Base-by-base conservation (phyloP, 2,797 vertebrate species). In the Micropoecilia bifurca region DNA sequence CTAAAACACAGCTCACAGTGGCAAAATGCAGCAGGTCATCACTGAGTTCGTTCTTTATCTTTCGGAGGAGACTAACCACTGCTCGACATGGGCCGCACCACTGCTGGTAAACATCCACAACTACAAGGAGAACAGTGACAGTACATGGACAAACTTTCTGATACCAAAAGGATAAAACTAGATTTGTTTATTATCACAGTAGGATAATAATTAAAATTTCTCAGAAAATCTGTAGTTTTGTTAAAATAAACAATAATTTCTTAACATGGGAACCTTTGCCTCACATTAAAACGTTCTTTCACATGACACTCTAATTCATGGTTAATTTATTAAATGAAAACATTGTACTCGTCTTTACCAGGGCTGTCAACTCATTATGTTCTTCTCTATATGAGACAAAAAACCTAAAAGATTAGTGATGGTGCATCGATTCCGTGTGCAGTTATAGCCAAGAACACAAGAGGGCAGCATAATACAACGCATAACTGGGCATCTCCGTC, bases 81-180 rank as follows among this genome's bases (percentile, higher is more conserved):
- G 97, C 95, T 83, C 96, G 96, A 89, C 98, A 99, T 28, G 97
- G 97, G 30, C 99, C 99, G 77, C 98, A 99, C 98, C 99, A 99
- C 79, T 95, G 95, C 83, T 99, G 98, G 89, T 97, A 97, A 20
- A 96, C 96, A 25, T 99, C 98, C 0, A 98, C 95, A 83, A 99
- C 99, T 99, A 69, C 16, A 77, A 2, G 22, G 2, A 76, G 28
- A 43, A 71, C 13, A 74, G 1, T 53, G 4, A 76, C 1, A n/a
- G 9, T 16, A 16, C 39, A n/a, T 14, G 13, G 68, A n/a, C 25
- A 43, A n/a, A 43, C 16, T 43, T n/a, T 1, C 20, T 69, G 22
- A 3, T 43, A 14, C 10, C 4, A n/a, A 20, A 63, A 63, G 33
- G 28, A 36, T 36, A 20, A 4, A 63, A 20, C 18, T 63, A 63